A percentile compares a stretch with the other conserved stretches of the same genome.
Conservation (phyloP, 2,113 vertebrate species). For the Catharus bicknelli region DNA sequence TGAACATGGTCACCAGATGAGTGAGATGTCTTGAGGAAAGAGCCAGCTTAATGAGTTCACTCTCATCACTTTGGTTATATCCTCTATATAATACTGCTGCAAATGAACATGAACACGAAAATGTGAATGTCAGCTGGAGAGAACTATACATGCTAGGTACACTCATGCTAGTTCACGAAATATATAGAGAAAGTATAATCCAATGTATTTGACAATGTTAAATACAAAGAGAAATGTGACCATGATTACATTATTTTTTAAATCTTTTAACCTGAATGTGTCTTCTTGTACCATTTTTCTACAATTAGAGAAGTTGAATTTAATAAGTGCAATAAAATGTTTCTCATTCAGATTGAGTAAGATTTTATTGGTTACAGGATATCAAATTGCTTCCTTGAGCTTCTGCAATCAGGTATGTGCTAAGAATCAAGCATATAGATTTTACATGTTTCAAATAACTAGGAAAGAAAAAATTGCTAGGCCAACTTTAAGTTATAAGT, state of each 20-base stretch:
- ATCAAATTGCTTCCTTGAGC: background rate
- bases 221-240: background rate
- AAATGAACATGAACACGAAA: background rate
- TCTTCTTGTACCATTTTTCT: background rate
- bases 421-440: background rate
- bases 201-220: background rate
- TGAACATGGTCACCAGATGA: background rate
- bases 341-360: background rate
- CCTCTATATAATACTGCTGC: background rate
- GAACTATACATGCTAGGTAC: background rate
- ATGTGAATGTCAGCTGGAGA: background rate
- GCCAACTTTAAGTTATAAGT: background rate
- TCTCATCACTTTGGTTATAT: background rate
- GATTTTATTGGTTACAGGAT: background rate
- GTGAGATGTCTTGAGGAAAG: background rate
- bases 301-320: background rate
- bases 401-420: background rate
- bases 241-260: background rate
- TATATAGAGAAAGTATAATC: background rate
- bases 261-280: background rate
- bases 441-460: background rate
- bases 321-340: background rate
- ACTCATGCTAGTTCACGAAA: background rate
- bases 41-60: background rate
- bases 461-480: background rate